phyloP scores from a whole-genome alignment of 2,888 invertebrate species.

The Strigamia transsilvanica region DNA sequence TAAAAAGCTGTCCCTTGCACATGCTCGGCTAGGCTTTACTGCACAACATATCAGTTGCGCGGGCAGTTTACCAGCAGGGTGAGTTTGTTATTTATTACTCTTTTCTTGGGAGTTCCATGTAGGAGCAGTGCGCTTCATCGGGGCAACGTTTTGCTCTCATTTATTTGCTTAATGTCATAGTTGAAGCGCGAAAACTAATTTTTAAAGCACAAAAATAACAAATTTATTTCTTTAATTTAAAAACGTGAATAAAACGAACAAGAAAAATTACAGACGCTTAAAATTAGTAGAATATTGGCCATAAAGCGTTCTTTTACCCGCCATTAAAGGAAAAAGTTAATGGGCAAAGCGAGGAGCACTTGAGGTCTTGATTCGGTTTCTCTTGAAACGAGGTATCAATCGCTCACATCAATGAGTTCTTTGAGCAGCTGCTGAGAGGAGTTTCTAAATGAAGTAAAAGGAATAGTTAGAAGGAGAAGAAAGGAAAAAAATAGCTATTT shows the following conservation, averaged over 20 bases:
- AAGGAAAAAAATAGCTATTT: conserved; percentile 9
- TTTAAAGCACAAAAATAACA: not conserved
- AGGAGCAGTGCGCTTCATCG: not conserved
- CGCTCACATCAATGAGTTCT: conserved; percentile 24
- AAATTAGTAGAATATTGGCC: not conserved
- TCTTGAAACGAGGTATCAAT: conserved; percentile 9
- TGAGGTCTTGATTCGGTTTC: conserved; percentile 26
- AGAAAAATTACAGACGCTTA: not conserved
- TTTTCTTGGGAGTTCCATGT: conserved; percentile 24
- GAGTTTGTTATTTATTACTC: conserved; percentile 21
- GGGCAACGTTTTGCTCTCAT: conserved; percentile 21
- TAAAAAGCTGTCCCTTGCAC: conserved; percentile 10
- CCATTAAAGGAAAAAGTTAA: conserved; percentile 22
- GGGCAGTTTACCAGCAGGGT: conserved; percentile 31
- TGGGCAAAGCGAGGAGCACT: conserved; percentile 16
- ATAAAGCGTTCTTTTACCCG: conserved; percentile 13
- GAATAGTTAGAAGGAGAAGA: not conserved
- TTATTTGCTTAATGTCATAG: not conserved
- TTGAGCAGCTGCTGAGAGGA: conserved; percentile 4
- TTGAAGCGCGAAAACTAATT: not conserved
- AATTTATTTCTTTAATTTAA: not conserved
- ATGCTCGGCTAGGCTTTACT: conserved; percentile 11
- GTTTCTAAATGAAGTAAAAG: conserved; percentile 24
- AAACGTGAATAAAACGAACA: not conserved
- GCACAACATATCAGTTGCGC: conserved; percentile 38